A percentile compares a stretch with the other conserved stretches of the same genome.
Conservation (phyloP, 1,140 invertebrate genomes). For the Rhizoglyphus robini region DNA sequence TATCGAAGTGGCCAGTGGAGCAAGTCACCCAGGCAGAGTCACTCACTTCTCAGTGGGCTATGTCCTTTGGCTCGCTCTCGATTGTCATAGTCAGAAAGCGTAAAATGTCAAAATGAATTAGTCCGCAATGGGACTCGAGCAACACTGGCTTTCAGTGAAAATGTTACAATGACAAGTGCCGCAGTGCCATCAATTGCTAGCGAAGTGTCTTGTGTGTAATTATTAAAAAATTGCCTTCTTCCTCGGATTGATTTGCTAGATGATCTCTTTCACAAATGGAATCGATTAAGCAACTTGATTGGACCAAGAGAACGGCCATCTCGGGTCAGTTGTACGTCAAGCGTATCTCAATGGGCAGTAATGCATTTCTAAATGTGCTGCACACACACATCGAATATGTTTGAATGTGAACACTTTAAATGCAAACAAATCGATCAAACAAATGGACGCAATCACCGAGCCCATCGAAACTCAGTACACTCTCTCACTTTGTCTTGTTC, state of each 20-base stretch:
- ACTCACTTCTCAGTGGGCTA: neutral
- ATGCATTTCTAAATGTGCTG: neutral
- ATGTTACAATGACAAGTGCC: neutral
- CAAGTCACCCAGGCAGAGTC: no score
- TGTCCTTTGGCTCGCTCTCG: neutral
- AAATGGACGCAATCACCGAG: conserved; percentile 3
- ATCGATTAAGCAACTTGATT: neutral
- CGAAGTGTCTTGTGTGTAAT: neutral
- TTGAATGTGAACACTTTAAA: conserved; percentile 3
- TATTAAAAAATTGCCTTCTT: conserved; percentile 6
- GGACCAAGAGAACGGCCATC: neutral
- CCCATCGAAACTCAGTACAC: no score
- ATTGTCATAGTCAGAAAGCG: conserved; percentile 10
- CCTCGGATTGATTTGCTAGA: neutral
- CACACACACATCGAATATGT: conserved; percentile 1
- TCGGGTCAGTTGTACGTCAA: neutral
- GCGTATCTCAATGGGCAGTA: neutral
- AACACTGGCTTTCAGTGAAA: neutral
- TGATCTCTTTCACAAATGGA: conserved; percentile 6
- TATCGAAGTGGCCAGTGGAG: no score
- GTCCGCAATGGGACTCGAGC: neutral
- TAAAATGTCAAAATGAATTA: conserved; percentile 19
- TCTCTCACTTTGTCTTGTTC: no score
- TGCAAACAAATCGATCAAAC: conserved; percentile 12
- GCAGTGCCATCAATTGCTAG: neutral